A percentile compares a stretch with the other conserved stretches of the same genome.
These are phyloP conservation scores for Chaenogobius annularis DNA, from an alignment of 2,113 vertebrate species.

Conservation along the genomic window DNA sequence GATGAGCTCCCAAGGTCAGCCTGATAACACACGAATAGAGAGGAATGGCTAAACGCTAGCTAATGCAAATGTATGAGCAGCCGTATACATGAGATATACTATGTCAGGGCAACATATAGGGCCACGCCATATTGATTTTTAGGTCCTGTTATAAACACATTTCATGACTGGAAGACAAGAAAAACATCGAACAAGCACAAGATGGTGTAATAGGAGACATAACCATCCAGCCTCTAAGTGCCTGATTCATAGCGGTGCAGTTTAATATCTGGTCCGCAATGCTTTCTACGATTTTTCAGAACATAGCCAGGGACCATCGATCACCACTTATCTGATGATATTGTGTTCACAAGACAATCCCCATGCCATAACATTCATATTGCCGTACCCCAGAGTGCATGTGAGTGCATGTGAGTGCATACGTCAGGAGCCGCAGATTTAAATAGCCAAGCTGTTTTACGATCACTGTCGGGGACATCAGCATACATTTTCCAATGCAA, in stretches of 20 bases:
- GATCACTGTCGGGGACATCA: not conserved
- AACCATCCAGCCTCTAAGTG: conserved; percentile 49
- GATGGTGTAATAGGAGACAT: conserved; percentile 49
- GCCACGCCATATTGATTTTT: conserved; percentile 42
- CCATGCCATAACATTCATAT: conserved; percentile 21
- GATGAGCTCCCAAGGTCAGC: conserved; percentile 47
- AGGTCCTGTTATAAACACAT: conserved; percentile 30
- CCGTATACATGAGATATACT: conserved; percentile 3
- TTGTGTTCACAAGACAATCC: conserved; percentile 38
- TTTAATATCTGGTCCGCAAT: conserved; percentile 50
- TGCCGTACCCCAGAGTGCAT: conserved; percentile 17
- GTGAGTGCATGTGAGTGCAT: not conserved
- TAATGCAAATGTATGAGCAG: not conserved
- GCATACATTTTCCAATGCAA: conserved; percentile 9
- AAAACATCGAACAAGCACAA: conserved; percentile 9
- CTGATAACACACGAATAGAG: conserved; percentile 6
- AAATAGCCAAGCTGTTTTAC: not conserved
- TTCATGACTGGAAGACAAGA: conserved; percentile 23
- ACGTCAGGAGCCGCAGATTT: conserved; percentile 1
- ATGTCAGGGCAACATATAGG: conserved; percentile 7
- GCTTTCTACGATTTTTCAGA: conserved; percentile 48
- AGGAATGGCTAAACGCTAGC: not conserved
- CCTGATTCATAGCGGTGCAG: conserved; percentile 53
- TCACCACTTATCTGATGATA: conserved; percentile 43
- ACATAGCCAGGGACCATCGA: conserved; percentile 32